Evolutionary conservation across 1,140 invertebrate species (phyloP), one percentile per base, ranked within the genome.

Genomic region (Galleria mellonella): DNA sequence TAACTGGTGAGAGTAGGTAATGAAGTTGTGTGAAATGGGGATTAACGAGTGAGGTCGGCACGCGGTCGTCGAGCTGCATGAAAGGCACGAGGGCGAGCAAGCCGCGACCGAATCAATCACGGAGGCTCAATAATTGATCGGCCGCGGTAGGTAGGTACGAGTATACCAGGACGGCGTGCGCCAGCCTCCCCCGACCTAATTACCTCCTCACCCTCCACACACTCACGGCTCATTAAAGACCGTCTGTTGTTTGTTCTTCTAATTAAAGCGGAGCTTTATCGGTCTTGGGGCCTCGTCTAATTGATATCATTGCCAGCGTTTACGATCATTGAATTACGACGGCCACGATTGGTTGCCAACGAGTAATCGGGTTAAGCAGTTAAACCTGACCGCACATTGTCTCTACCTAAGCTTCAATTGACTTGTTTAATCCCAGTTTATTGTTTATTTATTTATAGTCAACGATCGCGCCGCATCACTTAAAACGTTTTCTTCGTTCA

Each of bases 241-340:
- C 67, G 67, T 77, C 76, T 83, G 79, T 76, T 81, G 76, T 83
- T 83, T 83, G 78, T 83, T 75, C 71, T 79, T 68, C 73, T 83
- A 83, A 83, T 83, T 83, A 83, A 83, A 77, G 67, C 60, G 63
- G 74, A 78, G 69, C 70, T 78, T 77, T 79, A 83, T 79, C 75
- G 75, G 64, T 68, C 62, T 66, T 60, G 62, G 49, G 64, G 55
- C 53, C 55, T 51, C 61, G 66, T 78, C 76, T 83, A 83, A 83
- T 82, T 83, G 79, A 79, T 81, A 83, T 79, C 73, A 79, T 77
- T 79, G 74, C 70, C 58, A 66, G 57, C 68, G 69, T 83, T 83
- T 82, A 83, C 77, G 79, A 83, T 79, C 70, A 73, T 63, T 72
- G 72, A 78, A 73, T 79, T 76, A 83, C 72, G 59, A 44, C 52